Evolutionary conservation across 2,888 invertebrate genomes (phyloP), one percentile per base, ranked within the genome.

Genomic region (Tromatobia lineatoria): DNA sequence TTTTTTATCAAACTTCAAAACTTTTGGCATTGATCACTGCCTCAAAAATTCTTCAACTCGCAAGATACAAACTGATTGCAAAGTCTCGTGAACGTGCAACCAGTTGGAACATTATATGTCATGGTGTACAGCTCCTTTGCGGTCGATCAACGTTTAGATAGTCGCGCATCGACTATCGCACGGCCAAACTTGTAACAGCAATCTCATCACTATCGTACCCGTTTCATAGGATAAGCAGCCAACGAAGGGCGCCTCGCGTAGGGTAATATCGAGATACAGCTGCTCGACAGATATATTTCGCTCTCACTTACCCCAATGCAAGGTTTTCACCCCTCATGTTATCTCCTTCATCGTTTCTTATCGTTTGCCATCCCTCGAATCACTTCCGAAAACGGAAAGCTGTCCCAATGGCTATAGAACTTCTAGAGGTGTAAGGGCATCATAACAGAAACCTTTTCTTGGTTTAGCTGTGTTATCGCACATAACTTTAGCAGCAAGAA

Each of bases 121-220:
- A 34, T 18, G 38, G 11, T 18, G 69, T 29, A 64, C 38, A 78
- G 52, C 59, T 73, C 61, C 20, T 59, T 42, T 38, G 7, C 23
- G 18, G 47, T 50, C 23, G 78, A 79, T 75, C 74, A 64, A 70
- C 79, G 74, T 79, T 79, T 74, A 59, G 82, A 81, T 81, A 81
- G 64, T 34, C 38, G 61, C 34, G 3, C 18, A 42, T 64, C 61
- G 61, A 34, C 64, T 70, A 75, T 81, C 75, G 45, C 34, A 81
- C 74, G 70, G 57, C 20, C 61, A 74, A 82, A 78, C 82, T 82
- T 74, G 69, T 79, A 69, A 74, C 78, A 74, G 82, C 78, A 78
- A 82, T 82, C 78, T 82, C 61, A 11, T 64, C 67, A 38, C 74
- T 66, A 25, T 74, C 82, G 73, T 29, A 8, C 18, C 29, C 15